Percentiles rank a stretch among this genome's conserved stretches.
Evolutionary conservation across 2,888 invertebrate species (phyloP).

Genomic region (Myopa testacea): DNA sequence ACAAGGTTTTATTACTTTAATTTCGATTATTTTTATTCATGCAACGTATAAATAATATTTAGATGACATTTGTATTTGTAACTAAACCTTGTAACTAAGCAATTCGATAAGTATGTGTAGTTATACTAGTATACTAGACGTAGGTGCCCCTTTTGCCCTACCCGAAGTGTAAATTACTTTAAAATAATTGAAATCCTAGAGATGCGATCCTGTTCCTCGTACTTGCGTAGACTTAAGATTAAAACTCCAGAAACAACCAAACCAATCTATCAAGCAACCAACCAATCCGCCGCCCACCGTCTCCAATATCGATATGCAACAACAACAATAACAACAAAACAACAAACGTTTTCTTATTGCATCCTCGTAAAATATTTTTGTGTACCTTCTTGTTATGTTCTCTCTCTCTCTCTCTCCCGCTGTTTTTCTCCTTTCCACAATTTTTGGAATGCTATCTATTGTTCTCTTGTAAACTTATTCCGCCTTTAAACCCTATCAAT

Average conservation of each 20-base stretch:
- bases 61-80: not conserved
- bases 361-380: conserved; percentile 16
- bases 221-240: not conserved
- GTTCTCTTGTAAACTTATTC: conserved; percentile 15
- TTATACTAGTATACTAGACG: not conserved
- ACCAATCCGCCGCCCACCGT: conserved; percentile 7
- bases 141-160: not conserved
- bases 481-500: conserved; percentile 21
- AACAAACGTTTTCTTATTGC: conserved; percentile 21
- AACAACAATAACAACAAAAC: too few relatives aligned
- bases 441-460: conserved; percentile 32
- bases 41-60: too few relatives aligned
- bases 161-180: too few relatives aligned
- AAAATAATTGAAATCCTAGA: too few relatives aligned
- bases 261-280: too few relatives aligned
- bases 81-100: not conserved
- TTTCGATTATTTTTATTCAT: too few relatives aligned
- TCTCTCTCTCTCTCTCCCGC: not conserved
- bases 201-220: too few relatives aligned
- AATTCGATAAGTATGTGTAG: not conserved
- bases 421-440: not conserved
- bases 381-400: not conserved
- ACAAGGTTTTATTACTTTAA: too few relatives aligned
- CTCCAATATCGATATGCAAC: conserved; percentile 8
- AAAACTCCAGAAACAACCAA: too few relatives aligned